phyloP scores from a whole-genome alignment of 2,888 invertebrate species.

The Dolichomitus sp. region DNA sequence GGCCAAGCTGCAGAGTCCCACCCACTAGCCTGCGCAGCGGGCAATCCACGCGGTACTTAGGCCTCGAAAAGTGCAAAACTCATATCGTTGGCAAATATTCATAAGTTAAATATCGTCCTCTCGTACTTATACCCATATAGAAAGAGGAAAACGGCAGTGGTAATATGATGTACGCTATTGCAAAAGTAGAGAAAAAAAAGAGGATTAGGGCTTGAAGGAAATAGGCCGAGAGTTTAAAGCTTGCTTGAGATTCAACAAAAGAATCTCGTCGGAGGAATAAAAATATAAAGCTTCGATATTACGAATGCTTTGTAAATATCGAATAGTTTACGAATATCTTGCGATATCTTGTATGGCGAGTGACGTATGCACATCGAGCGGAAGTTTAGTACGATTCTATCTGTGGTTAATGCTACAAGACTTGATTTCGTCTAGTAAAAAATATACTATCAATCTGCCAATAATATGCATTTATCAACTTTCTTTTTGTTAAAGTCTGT shows the following conservation, averaged over 20 bases:
- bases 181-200: constrained; percentile 10
- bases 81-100: constrained; percentile 85
- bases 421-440: background rate
- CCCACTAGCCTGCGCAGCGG: constrained; percentile 12
- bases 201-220: constrained; percentile 4
- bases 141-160: constrained; percentile 17
- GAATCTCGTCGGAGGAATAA: background rate
- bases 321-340: background rate
- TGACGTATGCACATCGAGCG: background rate
- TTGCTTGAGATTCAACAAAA: constrained; percentile 16
- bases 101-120: constrained; percentile 82
- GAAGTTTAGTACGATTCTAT: background rate
- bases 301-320: constrained; percentile 8
- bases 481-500: constrained; percentile 29
- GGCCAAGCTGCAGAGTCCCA: constrained; percentile 65
- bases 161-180: constrained; percentile 29
- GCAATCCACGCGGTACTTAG: constrained; percentile 69
- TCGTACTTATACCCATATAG: constrained; percentile 17
- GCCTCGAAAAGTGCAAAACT: constrained; percentile 82
- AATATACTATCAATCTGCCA: background rate
- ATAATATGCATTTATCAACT: constrained; percentile 51
- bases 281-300: constrained; percentile 14
- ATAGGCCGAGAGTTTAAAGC: background rate
- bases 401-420: background rate
- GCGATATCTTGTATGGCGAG: too few species aligned